Conservation (phyloP, 2,113 vertebrate species). For the Castor canadensis region DNA sequence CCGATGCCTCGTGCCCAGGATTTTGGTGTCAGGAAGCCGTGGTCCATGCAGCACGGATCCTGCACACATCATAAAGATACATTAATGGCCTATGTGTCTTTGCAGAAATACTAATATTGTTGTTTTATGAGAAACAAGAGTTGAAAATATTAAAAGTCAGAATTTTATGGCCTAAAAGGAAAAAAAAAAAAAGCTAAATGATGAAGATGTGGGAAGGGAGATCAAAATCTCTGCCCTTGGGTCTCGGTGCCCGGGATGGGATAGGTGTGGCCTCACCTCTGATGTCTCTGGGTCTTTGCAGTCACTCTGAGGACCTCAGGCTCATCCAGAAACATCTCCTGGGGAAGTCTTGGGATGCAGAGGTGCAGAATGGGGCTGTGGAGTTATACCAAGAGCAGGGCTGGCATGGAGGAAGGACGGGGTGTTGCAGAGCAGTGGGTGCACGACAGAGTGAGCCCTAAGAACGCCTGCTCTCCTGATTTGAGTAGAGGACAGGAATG, state of each 20-base stretch:
- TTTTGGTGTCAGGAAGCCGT: conserved; percentile 73
- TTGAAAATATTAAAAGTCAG: conserved; percentile 79
- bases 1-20: conserved; percentile 66
- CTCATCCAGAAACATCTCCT: background rate
- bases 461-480: rapidly evolving
- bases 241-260: background rate
- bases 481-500: rapidly evolving
- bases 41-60: conserved; percentile 77
- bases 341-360: background rate
- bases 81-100: conserved; percentile 75
- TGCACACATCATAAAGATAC: conserved; percentile 85
- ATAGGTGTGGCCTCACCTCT: background rate
- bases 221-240: rapidly evolving
- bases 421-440: rapidly evolving
- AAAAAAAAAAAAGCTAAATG: background rate
- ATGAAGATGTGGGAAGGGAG: background rate
- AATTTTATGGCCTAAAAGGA: conserved; percentile 68
- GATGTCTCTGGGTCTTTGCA: background rate
- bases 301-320: background rate
- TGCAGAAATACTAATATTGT: conserved; percentile 77
- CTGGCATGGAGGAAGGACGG: rapidly evolving
- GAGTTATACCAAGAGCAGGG: background rate
- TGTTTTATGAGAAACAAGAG: conserved; percentile 81
- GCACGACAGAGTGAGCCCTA: rapidly evolving
- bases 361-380: rapidly evolving